A percentile compares a stretch with the other conserved stretches of the same genome.
Evolutionary conservation across 2,797 vertebrate genomes (phyloP).

Genomic region (Gephyroberyx darwinii): DNA sequence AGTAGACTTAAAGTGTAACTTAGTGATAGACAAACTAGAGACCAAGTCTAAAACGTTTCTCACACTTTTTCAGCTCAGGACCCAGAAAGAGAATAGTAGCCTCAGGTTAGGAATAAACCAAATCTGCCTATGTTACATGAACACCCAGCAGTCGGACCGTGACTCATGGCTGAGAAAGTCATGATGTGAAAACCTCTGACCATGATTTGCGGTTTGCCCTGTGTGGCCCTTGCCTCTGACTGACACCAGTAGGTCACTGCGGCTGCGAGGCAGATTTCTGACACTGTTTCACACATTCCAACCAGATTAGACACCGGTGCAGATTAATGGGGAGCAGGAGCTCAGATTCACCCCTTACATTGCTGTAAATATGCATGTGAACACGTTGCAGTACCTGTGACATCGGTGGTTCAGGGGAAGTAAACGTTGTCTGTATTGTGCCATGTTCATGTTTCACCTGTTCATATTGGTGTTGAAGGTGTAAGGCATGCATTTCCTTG

Average conservation of each 20-base stretch:
- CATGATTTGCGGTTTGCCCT: not conserved
- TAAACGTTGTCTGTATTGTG: not conserved
- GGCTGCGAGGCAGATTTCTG: conserved; percentile 41
- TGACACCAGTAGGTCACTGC: conserved; percentile 35
- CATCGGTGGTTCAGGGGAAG: not conserved
- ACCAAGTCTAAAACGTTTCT: too few relatives aligned
- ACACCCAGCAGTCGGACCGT: not conserved
- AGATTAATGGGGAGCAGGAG: conserved; percentile 46
- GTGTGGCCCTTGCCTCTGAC: conserved; percentile 5
- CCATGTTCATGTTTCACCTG: too few relatives aligned
- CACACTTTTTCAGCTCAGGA: too few relatives aligned
- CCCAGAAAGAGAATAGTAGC: too few relatives aligned
- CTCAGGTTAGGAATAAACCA: not conserved
- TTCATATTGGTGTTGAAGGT: too few relatives aligned
- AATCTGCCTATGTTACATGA: not conserved
- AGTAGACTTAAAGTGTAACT: too few relatives aligned
- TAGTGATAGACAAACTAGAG: too few relatives aligned
- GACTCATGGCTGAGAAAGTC: not conserved
- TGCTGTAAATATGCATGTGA: conserved; percentile 8
- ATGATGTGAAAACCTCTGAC: not conserved
- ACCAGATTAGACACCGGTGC: conserved; percentile 54
- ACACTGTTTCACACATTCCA: conserved; percentile 67
- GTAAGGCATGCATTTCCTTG: not conserved
- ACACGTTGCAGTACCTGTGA: not conserved
- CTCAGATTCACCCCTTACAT: conserved; percentile 32